Base-by-base conservation (phyloP, 64 coral and sea anemone species). In the Porites australiensis region DNA sequence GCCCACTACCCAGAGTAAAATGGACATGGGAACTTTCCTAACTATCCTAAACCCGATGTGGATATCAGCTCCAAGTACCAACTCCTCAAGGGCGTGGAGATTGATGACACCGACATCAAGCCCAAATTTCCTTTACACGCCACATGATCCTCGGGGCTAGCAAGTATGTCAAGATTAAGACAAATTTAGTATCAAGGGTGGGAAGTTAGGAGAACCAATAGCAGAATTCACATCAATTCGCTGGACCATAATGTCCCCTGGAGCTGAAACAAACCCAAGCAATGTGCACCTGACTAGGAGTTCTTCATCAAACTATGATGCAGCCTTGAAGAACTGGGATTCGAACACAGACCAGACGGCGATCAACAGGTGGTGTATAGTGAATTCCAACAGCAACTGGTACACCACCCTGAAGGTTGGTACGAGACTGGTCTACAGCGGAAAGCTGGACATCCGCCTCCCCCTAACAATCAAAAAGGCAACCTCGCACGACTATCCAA, bases 91-190 rank as follows among this genome's bases (percentile, higher is more conserved):
- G 90, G 73, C 21, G 82, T 92, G 52, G 86, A 13, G 70, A 92
- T 92, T 80, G 90, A 68, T 61, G 82, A 92, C 45, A 58, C 66
- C 2, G 81, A 92, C 21, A 76, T 21, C 21, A 92, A 92, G 48
- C 81, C 7, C 1, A 71, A 85, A 47, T 58, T 92, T 15, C 90
- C 90, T 47, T 37, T 86, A 37, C 27, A 37, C 27, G 27, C 12
- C 82, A 86, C 64, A 58, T 92, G 44, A 86, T 92, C 58, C 71
- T 92, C 22, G 70, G 71, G 19, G 90, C 80, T 7, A 78, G 81
- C 49, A 90, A 22, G 80, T 37, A 37, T 37, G 27, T 37, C 27
- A 37, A 37, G 27, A 37, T 37, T 37, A 37, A 37, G 27, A 37
- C 88, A 90, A 72, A 67, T 14, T 58, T 63, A 43, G 64, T 54